phyloP scores from a whole-genome alignment of 2,113 vertebrate genomes.

The Ceuthmochares aereus region DNA sequence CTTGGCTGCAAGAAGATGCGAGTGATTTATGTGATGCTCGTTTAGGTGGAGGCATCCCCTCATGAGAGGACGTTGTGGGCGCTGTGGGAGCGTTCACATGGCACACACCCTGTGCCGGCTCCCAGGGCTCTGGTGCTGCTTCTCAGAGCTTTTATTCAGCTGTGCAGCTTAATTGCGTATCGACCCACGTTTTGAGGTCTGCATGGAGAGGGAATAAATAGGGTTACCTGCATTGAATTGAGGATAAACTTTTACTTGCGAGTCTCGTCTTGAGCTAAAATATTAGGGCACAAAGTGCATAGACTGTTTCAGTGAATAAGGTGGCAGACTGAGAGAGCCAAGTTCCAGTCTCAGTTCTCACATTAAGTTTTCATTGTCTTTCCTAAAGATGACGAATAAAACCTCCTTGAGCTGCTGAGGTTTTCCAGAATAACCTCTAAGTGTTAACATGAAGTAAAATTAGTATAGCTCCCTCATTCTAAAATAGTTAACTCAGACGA shows the following conservation, averaged over 20 bases:
- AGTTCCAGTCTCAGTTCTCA: background rate
- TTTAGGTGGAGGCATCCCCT: background rate
- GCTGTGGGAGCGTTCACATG: background rate
- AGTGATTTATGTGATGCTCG: fast-evolving
- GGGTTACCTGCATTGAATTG: fast-evolving
- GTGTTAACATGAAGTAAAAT: fast-evolving
- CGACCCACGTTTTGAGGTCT: fast-evolving
- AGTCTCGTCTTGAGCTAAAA: fast-evolving
- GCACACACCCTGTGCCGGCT: fast-evolving
- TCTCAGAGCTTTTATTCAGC: background rate
- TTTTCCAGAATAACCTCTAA: background rate
- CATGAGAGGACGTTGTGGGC: no score
- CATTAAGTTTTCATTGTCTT: background rate
- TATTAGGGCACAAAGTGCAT: fast-evolving
- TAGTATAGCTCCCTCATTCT: background rate
- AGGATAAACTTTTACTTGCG: fast-evolving
- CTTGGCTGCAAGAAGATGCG: fast-evolving
- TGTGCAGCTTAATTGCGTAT: fast-evolving
- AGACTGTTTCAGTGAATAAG: fast-evolving
- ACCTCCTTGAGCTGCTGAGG: background rate
- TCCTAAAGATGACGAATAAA: background rate
- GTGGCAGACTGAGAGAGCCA: fast-evolving
- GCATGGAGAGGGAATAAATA: fast-evolving
- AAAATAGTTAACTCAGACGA: fast-evolving
- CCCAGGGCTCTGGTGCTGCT: background rate